Percentiles rank a stretch among this genome's conserved stretches.
These are phyloP conservation scores for Nansenia antarctica DNA, from an alignment of 2,113 vertebrate genomes.

Conservation along the genomic window DNA sequence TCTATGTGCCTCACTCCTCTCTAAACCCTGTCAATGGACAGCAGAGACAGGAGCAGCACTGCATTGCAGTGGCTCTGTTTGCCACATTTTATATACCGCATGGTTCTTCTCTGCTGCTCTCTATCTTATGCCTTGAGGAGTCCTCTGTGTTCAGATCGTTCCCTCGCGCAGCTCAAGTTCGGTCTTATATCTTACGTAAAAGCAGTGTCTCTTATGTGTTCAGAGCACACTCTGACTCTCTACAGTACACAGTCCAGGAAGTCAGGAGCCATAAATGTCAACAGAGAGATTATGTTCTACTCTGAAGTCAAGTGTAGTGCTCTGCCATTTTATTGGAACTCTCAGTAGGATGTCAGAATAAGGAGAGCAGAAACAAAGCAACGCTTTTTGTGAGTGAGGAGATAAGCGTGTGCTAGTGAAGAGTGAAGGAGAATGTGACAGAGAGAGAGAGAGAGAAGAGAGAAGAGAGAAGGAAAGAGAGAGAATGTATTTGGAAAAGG, in stretches of 20 bases:
- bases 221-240: background rate
- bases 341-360: background rate
- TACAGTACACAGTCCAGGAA: background rate
- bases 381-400: background rate
- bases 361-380: background rate
- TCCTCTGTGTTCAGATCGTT: background rate
- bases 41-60: background rate
- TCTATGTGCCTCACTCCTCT: background rate
- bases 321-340: background rate
- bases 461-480: background rate
- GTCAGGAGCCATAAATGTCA: background rate
- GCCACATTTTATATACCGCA: background rate
- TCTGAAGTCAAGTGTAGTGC: background rate
- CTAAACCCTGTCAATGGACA: background rate
- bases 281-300: background rate
- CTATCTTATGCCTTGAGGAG: constrained; percentile 26
- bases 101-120: background rate
- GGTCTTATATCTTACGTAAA: background rate
- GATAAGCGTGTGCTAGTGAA: background rate
- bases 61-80: constrained; percentile 26
- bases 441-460: background rate
- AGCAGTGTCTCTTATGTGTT: background rate
- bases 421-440: background rate
- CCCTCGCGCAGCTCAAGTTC: background rate
- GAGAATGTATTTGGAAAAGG: background rate